Base-by-base conservation (phyloP, 2,113 vertebrate genomes). In the Jaculus jaculus region DNA sequence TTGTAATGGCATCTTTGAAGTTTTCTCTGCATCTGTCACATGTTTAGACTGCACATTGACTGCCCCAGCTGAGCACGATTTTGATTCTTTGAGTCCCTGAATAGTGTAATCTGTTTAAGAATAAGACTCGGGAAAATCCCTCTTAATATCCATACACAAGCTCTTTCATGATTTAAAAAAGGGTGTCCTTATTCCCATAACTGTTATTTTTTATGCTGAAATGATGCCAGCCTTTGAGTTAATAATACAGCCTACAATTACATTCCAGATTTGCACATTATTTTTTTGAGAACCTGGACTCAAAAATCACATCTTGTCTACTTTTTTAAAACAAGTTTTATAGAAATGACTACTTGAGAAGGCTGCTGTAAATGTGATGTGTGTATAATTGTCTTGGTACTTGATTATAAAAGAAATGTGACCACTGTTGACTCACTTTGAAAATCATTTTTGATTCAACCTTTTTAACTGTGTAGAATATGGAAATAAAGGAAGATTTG, bases 1-100 rank as follows among this genome's bases (percentile, higher is more conserved):
- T 98, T 98, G 95, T 96, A 97, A 97, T 87, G 75, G 94, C 94
- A 98, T 96, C 97, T 98, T 98, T 98, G 97, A 98, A 98, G 97
- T 96, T 89, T 28, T 95, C 95, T 97, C 96, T 96, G 90, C 96
- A 98, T 97, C 97, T 98, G 97, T 96, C 97, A 97, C 94, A 96
- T 95, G 96, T 95, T 97, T 97, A 96, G 97, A 91, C 96, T 97
- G 79, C 94, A 97, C 94, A 97, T 94, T 97, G 97, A 98, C 97
- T 98, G 84, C 92, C 92, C 95, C 98, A 98, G 96, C 95, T 98
- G 97, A 98, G 96, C 83, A 97, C 24, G 89, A 96, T 97, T 98
- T 97, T 97, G 95, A 97, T 97, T 97, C 95, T 97, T 97, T 97
- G 94, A 97, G 95, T 96, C 24, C 11, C 37, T 95, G 95, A 97